These are phyloP conservation scores for Pelecanus crispus DNA, from an alignment of 2,113 vertebrate genomes.

Conservation along the genomic window DNA sequence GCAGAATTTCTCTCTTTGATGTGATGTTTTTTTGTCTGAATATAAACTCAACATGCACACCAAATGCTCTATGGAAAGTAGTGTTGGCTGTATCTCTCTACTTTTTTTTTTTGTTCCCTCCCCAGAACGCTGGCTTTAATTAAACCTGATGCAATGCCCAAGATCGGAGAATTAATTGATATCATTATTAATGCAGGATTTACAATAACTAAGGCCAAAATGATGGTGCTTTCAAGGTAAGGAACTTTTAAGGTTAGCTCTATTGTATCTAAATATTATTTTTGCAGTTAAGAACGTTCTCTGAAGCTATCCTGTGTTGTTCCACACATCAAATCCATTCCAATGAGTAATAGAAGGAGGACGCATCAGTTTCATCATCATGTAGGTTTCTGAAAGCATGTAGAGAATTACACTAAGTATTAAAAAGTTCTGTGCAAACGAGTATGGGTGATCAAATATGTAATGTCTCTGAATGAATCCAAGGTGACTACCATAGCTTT, in stretches of 20 bases:
- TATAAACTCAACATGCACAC: neutral
- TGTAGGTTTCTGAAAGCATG: neutral
- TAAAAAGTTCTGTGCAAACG: neutral
- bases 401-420: neutral
- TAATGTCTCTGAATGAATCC: neutral
- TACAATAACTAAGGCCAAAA: slow-evolving; percentile 93
- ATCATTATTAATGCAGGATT: slow-evolving; percentile 81
- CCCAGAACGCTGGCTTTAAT: slow-evolving; percentile 89
- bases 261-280: neutral
- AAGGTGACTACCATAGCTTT: neutral
- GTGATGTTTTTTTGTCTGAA: neutral
- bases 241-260: neutral
- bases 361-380: neutral
- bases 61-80: neutral
- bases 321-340: neutral
- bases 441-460: neutral
- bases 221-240: slow-evolving; percentile 90
- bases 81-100: neutral
- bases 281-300: neutral
- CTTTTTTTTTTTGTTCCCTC: neutral
- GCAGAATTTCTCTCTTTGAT: neutral
- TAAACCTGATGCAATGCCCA: slow-evolving; percentile 84
- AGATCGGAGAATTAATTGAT: slow-evolving; percentile 87
- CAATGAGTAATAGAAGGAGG: neutral
- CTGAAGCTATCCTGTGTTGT: neutral